phyloP scores from a whole-genome alignment of 2,113 vertebrate species.

The Oryzias woworae region DNA sequence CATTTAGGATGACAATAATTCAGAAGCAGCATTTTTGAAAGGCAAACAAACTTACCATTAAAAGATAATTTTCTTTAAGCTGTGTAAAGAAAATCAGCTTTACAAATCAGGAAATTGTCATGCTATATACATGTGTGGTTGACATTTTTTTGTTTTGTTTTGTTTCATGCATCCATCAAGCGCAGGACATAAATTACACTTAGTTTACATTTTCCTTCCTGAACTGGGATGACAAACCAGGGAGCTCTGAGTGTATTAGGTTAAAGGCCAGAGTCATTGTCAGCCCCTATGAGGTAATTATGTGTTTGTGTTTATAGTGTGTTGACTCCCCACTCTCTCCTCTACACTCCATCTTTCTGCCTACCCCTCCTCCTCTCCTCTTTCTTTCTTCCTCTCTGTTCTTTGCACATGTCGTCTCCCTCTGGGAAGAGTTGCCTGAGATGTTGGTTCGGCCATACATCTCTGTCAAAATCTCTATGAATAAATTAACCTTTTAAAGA shows the following conservation, averaged over 20 bases:
- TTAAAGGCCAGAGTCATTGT: slow-evolving; percentile 76
- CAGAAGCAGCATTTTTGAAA: background rate
- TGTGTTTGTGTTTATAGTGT: slow-evolving; percentile 80
- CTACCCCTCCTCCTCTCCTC: slow-evolving; percentile 24
- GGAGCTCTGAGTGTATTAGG: slow-evolving; percentile 57
- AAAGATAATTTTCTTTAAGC: slow-evolving; percentile 2
- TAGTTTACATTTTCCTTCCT: slow-evolving; percentile 33
- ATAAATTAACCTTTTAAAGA: slow-evolving; percentile 99
- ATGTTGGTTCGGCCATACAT: slow-evolving; percentile 90
- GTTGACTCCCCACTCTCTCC: slow-evolving; percentile 73
- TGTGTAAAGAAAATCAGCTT: background rate
- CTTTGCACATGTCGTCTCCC: slow-evolving; percentile 80
- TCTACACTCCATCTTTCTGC: slow-evolving; percentile 70
- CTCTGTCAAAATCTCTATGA: slow-evolving; percentile 99
- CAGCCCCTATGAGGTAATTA: slow-evolving; percentile 78
- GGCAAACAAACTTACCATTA: background rate
- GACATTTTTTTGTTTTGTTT: slow-evolving; percentile 3
- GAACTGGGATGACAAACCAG: slow-evolving; percentile 46
- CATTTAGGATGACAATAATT: too few species aligned
- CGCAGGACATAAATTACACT: slow-evolving; percentile 15
- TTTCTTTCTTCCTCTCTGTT: slow-evolving; percentile 64
- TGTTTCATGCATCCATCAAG: slow-evolving; percentile 6
- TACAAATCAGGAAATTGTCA: background rate
- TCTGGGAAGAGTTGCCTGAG: slow-evolving; percentile 89
- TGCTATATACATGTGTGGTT: slow-evolving; percentile 1